Evolutionary conservation across 2,888 invertebrate species (phyloP), one percentile per base, ranked within the genome.

Genomic region (Rambutsinella grinnellia): DNA sequence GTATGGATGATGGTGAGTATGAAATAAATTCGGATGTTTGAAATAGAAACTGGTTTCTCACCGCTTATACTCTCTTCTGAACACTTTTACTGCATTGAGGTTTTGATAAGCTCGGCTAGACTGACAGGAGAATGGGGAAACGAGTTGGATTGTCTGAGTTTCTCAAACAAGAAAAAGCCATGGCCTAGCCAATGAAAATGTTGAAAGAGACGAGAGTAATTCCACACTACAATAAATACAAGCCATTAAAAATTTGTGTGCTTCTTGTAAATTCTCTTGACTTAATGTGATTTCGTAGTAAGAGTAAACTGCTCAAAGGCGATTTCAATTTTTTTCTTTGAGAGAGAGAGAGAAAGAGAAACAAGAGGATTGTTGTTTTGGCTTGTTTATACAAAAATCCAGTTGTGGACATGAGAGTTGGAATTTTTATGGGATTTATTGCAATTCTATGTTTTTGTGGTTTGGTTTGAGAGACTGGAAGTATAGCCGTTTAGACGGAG

Each of bases 21-120:
- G 13, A 36, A 28, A 53, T 61, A 46, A 61, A 54, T 69, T 54
- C 24, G 61, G 61, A 26, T 49, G 49, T 54, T 47, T 15, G 28
- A 61, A 61, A 28, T 27, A 26, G 49, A 69, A 69, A 61, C 61
- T 61, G 69, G 61, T 69, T 69, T 61, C 19, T 15, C 46, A 15
- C 21, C 53, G 3, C 19, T 54, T n/a, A 10, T 56, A n/a, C n/a
- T n/a, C n/a, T n/a, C n/a, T 13, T 36, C 36, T 36, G 36, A 36
- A 36, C 5, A 36, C 36, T 36, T 5, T 13, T 8, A 8, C 36
- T 36, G 5, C 36, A 36, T 36, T 17, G 49, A 49, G 15, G 5
- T 13, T 44, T 49, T 5, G n/a, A 49, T 19, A 17, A 49, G 19
- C 49, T 17, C n/a, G 15, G 19, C 49, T 19, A 17, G 15, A 23